Evolutionary conservation across 2,113 vertebrate species (phyloP).

Genomic region (Corythornis madagascariensis): DNA sequence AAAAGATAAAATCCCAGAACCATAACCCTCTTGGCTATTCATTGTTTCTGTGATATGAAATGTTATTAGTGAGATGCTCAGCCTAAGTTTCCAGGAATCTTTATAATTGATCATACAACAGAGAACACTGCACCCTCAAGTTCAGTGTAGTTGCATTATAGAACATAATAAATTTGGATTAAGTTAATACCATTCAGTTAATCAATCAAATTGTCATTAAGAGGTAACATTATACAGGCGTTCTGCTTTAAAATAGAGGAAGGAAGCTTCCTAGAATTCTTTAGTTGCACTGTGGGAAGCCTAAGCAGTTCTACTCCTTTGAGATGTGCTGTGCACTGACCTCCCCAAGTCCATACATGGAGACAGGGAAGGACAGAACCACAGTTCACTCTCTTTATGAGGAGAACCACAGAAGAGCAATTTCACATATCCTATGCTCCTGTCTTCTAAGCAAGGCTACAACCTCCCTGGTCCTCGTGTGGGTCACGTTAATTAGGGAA

Average conservation of each 20-base stretch:
- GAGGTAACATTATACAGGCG: neutral
- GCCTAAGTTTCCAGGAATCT: neutral
- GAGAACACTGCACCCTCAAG: neutral
- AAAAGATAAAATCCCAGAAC: neutral
- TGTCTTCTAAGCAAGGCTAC: neutral
- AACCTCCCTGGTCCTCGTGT: neutral
- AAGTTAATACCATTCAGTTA: neutral
- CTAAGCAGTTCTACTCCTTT: neutral
- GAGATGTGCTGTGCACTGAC: neutral
- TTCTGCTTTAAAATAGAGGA: neutral
- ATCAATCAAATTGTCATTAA: neutral
- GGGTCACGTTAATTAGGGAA: neutral
- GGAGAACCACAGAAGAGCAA: neutral
- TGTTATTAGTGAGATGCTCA: neutral
- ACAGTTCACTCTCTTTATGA: neutral
- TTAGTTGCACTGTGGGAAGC: neutral
- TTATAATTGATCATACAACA: neutral
- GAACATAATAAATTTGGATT: neutral
- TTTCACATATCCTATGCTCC: neutral
- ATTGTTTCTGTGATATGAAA: neutral
- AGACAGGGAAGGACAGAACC: neutral
- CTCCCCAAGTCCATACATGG: neutral
- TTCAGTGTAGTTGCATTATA: neutral
- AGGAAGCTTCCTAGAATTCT: conserved; percentile 29
- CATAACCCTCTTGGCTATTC: neutral